Conservation (phyloP, 2,797 vertebrate genomes). For the Protonibea diacanthus region DNA sequence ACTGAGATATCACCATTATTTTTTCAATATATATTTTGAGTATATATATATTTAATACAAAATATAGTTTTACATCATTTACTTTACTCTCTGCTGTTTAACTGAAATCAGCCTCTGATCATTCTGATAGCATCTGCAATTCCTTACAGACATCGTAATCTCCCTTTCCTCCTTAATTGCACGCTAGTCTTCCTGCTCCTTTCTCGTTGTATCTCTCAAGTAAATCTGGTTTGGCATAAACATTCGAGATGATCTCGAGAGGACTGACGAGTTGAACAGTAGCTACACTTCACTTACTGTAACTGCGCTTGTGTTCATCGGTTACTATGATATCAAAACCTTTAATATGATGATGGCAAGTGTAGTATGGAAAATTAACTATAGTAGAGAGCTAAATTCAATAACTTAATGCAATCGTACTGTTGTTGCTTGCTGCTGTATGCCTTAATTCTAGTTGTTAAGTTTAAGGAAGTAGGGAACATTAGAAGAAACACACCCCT, state of each 20-base stretch:
- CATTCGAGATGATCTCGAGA: constrained; percentile 24
- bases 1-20: too few species aligned
- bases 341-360: not conserved
- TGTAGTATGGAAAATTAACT: not conserved
- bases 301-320: not conserved
- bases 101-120: too few species aligned
- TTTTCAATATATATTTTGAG: too few species aligned
- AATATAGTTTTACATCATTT: too few species aligned
- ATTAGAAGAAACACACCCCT: not conserved
- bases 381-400: not conserved
- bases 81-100: too few species aligned
- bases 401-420: not conserved
- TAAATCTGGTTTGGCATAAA: constrained; percentile 13
- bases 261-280: not conserved
- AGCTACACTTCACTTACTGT: not conserved
- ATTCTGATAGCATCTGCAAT: too few species aligned
- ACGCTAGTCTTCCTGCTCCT: not conserved
- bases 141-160: too few species aligned
- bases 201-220: not conserved
- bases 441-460: too few species aligned
- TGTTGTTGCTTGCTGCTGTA: not conserved
- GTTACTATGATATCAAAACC: not conserved
- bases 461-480: constrained; percentile 19
- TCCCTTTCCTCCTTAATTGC: too few species aligned
- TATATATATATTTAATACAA: too few species aligned